Conservation (phyloP, 2,113 vertebrate species). For the Pseudopipra pipra region DNA sequence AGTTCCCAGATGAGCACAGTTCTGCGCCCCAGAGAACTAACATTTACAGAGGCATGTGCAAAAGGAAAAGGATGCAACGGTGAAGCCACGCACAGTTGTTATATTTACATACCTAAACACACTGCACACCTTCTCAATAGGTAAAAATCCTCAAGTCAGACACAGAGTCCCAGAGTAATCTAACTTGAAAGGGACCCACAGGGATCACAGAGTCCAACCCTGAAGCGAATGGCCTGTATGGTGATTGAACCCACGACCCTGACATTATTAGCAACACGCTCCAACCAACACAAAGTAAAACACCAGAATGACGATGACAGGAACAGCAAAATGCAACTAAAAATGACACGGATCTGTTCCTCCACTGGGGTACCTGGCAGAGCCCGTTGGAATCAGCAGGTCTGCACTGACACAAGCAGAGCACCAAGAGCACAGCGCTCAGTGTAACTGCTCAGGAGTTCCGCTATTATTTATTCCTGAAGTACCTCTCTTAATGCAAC, state of each 20-base stretch:
- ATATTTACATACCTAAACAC: neutral
- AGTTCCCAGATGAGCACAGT: neutral
- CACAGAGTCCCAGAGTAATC: neutral
- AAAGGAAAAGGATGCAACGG: neutral
- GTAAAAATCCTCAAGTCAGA: neutral
- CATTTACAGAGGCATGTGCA: neutral
- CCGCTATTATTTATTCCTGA: neutral
- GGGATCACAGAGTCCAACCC: neutral
- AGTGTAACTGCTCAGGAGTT: neutral
- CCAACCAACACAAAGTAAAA: neutral
- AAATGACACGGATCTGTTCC: neutral
- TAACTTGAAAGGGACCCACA: neutral
- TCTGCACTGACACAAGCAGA: neutral
- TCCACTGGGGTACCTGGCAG: neutral
- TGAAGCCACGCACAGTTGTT: neutral
- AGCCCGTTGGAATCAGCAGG: neutral
- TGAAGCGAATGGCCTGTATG: rapidly evolving
- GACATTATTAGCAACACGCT: neutral
- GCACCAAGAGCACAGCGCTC: neutral
- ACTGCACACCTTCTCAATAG: neutral
- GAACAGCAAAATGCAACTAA: neutral
- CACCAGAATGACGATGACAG: neutral
- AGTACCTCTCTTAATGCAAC: neutral
- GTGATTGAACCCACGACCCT: neutral
- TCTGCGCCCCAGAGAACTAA: neutral